Conservation (phyloP, 2,888 invertebrate species). For the Philereme vetulata region DNA sequence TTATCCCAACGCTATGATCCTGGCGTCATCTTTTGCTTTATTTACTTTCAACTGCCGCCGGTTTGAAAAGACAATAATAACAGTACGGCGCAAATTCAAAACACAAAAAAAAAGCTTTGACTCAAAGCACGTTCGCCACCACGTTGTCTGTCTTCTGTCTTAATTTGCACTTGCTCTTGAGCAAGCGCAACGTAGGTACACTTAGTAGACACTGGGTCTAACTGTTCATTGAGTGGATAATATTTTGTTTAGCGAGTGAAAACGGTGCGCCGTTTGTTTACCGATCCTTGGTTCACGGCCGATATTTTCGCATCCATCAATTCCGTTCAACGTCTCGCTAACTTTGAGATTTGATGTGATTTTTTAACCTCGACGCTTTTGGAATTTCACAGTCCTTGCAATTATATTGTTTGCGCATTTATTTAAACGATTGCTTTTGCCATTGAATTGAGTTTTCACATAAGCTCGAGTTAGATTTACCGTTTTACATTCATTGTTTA, state of each 20-base stretch:
- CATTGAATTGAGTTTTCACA: background rate
- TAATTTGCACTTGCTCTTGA: too few species aligned
- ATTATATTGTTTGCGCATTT: conserved; percentile 20
- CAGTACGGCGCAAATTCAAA: too few species aligned
- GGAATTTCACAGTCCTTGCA: conserved; percentile 23
- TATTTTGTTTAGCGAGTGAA: conserved; percentile 42
- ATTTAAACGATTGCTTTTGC: conserved; percentile 9
- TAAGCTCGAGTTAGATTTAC: background rate
- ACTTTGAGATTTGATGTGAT: conserved; percentile 27
- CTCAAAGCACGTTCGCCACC: too few species aligned
- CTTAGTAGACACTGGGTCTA: conserved; percentile 8
- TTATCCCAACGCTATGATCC: too few species aligned
- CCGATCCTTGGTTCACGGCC: conserved; percentile 28
- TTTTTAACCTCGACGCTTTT: conserved; percentile 22
- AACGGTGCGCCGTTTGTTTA: conserved; percentile 23
- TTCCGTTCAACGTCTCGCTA: conserved; percentile 26
- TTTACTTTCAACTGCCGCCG: too few species aligned
- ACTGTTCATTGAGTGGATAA: conserved; percentile 30
- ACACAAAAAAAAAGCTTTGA: too few species aligned
- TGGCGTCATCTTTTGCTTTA: too few species aligned
- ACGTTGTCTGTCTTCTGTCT: too few species aligned
- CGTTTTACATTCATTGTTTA: too few species aligned
- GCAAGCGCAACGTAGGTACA: background rate
- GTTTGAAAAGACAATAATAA: too few species aligned
- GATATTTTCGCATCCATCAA: conserved; percentile 26